These are phyloP conservation scores for Tyrophagus putrescentiae DNA, from an alignment of 1,140 invertebrate genomes.

Conservation along the genomic window DNA sequence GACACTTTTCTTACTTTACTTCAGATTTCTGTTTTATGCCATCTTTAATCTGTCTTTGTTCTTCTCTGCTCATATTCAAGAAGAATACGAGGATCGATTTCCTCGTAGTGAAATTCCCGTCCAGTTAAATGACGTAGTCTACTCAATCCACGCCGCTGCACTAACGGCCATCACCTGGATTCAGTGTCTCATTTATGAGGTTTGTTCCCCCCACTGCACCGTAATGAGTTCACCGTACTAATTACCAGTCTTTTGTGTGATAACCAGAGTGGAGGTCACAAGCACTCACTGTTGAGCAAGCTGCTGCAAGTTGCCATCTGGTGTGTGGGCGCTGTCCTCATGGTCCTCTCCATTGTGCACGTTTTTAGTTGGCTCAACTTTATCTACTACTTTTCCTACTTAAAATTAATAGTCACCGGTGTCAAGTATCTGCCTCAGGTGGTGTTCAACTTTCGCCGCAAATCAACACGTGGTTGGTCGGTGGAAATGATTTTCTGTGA, in stretches of 20 bases:
- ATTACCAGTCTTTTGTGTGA: not conserved
- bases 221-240: not conserved
- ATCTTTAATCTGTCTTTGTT: conserved; percentile 83
- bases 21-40: conserved; percentile 75
- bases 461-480: conserved; percentile 93
- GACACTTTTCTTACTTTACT: too few species aligned
- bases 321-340: not conserved
- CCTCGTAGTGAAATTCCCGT: conserved; percentile 82
- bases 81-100: conserved; percentile 58
- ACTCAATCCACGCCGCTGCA: conserved; percentile 74
- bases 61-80: conserved; percentile 57
- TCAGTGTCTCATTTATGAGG: conserved; percentile 86
- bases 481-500: conserved; percentile 94
- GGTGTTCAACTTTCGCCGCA: conserved; percentile 82
- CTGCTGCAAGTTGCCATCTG: not conserved
- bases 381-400: conserved; percentile 84
- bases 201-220: conserved; percentile 39
- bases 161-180: conserved; percentile 64
- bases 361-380: conserved; percentile 75
- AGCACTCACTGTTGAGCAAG: not conserved
- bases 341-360: conserved; percentile 26
- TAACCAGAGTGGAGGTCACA: conserved; percentile 9
- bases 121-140: conserved; percentile 91
- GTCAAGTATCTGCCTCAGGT: conserved; percentile 83
- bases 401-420: conserved; percentile 86